Base-by-base conservation (phyloP, 2,797 vertebrate species). In the Karalla daura region DNA sequence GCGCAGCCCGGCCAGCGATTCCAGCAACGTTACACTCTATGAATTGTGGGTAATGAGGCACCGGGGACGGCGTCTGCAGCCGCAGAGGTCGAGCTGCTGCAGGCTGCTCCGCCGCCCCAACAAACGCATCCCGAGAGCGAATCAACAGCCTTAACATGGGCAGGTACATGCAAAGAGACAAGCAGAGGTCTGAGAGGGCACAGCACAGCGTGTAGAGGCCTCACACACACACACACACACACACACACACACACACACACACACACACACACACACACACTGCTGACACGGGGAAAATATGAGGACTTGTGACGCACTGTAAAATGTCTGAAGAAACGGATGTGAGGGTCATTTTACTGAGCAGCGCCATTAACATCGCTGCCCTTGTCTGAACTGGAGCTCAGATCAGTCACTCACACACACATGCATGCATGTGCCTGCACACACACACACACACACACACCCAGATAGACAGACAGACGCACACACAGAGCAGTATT, bases 341-440 rank as follows among this genome's bases (percentile, higher is more conserved):
- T 81, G 79, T 62, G 24, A 63, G 90, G 86, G 89, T 91, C 85
- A 80, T 90, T 90, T 91, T 90, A 86, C 85, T 83, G 83, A 87
- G 85, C 69, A 9, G 70, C 7, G 53, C 78, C 84, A 89, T 90
- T 91, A 87, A 86, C 89, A 87, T 61, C 11, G 49, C 77, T 75
- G 88, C 81, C 87, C 86, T 86, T 81, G 84, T 86, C 83, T 89
- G 74, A 70, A 84, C 86, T 33, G 78, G 71, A 59, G 63, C 72
- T 74, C 51, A 13, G 63, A 78, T 78, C 76, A 75, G 70, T 53
- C 82, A 65, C 71, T 32, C 78, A 61, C 54, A 5, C 58, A 23
- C 59, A 27, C 69, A 56, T 7, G 5, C 47, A 45, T 25, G 23
- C 2, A 15, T 20, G 11, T 66, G 36, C 52, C 15, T 24, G 50